A percentile compares a stretch with the other conserved stretches of the same genome.
Conservation (phyloP, 2,797 vertebrate genomes). For the Xyrichtys novacula region DNA sequence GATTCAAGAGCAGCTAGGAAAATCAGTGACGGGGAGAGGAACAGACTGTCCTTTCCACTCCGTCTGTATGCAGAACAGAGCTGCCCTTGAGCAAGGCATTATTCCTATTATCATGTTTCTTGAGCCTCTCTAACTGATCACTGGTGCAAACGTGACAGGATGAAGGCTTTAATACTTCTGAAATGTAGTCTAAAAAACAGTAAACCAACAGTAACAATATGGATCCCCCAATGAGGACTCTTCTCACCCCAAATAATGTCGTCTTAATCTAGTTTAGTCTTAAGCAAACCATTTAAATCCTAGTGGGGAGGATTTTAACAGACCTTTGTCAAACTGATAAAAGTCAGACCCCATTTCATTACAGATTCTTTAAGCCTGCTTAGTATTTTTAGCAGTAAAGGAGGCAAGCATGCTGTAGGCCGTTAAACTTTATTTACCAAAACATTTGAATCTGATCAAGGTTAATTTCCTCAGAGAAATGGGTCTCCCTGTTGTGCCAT, state of each 20-base stretch:
- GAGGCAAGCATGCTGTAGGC: conserved; percentile 43
- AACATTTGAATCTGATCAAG: conserved; percentile 75
- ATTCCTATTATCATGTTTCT: conserved; percentile 24
- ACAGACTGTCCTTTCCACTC: conserved; percentile 28
- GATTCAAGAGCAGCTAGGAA: conserved; percentile 19
- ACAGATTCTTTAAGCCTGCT: conserved; percentile 36
- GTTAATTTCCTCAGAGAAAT: conserved; percentile 64
- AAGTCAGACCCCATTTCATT: conserved; percentile 65
- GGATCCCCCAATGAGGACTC: not conserved
- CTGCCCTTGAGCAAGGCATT: conserved; percentile 47
- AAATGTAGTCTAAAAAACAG: too few relatives aligned
- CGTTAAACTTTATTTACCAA: conserved; percentile 77
- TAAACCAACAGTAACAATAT: too few relatives aligned
- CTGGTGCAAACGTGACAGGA: conserved; percentile 10
- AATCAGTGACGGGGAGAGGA: conserved; percentile 24
- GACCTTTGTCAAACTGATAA: conserved; percentile 56
- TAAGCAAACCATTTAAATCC: conserved; percentile 44
- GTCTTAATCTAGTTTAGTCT: conserved; percentile 40
- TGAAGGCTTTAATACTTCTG: conserved; percentile 13
- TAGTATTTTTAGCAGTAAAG: conserved; percentile 44
- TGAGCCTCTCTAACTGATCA: conserved; percentile 20
- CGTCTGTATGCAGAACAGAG: conserved; percentile 4
- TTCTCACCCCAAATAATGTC: too few relatives aligned
- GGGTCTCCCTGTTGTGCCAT: conserved; percentile 41
- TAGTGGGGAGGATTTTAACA: conserved; percentile 49